These are phyloP conservation scores for Eupithecia tripunctaria DNA, from an alignment of 2,888 invertebrate species.

Conservation along the genomic window DNA sequence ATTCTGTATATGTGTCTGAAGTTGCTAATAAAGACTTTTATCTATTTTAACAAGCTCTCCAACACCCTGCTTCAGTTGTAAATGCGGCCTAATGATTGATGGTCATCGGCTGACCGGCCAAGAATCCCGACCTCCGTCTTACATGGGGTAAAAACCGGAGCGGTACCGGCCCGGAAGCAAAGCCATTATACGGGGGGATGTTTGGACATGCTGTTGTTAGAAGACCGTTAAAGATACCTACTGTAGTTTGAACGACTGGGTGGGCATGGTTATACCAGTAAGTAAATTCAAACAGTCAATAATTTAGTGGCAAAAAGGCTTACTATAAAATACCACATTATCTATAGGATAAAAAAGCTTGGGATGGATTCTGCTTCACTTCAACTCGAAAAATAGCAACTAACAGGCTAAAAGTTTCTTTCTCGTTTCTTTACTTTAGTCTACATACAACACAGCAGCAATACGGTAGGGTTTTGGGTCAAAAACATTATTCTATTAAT, in stretches of 20 bases:
- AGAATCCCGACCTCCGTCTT: constrained; percentile 32
- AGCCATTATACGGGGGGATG: constrained; percentile 20
- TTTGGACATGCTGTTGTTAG: constrained; percentile 16
- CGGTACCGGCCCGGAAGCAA: constrained; percentile 24
- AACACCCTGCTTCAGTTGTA: constrained; percentile 42
- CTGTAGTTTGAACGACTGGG: not conserved
- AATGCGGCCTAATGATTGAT: constrained; percentile 72
- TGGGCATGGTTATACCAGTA: not conserved
- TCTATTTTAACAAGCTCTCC: not conserved
- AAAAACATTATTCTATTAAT: no score
- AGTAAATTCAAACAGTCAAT: not conserved
- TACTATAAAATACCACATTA: no score
- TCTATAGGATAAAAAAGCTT: no score
- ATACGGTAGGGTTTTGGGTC: no score
- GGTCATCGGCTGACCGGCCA: constrained; percentile 58
- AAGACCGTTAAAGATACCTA: constrained; percentile 15
- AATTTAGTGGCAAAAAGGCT: no score
- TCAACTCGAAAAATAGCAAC: no score
- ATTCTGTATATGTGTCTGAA: no score
- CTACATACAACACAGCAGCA: no score
- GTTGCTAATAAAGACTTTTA: no score
- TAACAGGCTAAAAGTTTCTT: no score
- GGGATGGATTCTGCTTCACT: no score
- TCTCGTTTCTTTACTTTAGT: no score
- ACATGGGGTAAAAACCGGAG: constrained; percentile 34